Base-by-base conservation (phyloP, 2,113 vertebrate genomes). In the Petrocephalus microphthalmus region DNA sequence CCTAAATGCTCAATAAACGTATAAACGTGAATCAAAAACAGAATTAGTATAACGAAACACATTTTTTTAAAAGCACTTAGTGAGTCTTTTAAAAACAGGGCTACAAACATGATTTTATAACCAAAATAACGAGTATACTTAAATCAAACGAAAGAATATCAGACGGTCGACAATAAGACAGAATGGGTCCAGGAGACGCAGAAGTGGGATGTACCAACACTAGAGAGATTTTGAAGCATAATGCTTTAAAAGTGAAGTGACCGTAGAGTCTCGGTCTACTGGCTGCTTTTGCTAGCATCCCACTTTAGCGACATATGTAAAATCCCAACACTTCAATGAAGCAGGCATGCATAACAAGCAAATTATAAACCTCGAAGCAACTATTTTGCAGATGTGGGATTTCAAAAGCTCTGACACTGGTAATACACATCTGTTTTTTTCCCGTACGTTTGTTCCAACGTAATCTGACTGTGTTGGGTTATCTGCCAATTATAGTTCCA, bases 181-280 rank as follows among this genome's bases (percentile, higher is more conserved):
- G 37, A 57, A 64, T 2, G 19, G 52, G 84, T 37, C 19, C 81
- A 84, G 42, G 19, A 22, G 19, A 33, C 56, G 42, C 13, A 52
- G 29, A 67, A 56, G 84, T 15, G 64, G 8, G 20, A 6, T 57
- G 82, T 25, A 29, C 20, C 10, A n/a, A 84, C 82, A 52, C 10
- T 84, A 42, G 29, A 86, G 29, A 57, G 25, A 29, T 29, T 5
- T 5, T 13, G 56, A 47, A 86, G 56, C 51, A 19, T 53, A 51
- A 54, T 19, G 33, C 5, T 88, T 20, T 19, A 25, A 19, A 53
- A 8, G 51, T 42, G 71, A 71, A 74, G 71, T 17, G 45, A 87
- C 11, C 7, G 52, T 57, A 88, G 89, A 93, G 94, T 93, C 92
- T 64, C 22, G 1, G 60, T 67, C n/a, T 92, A 94, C 93, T 93